Percentiles rank a stretch among this genome's conserved stretches.
phyloP scores from a whole-genome alignment of 2,113 vertebrate species.

The Trichomycterus rosablanca region DNA sequence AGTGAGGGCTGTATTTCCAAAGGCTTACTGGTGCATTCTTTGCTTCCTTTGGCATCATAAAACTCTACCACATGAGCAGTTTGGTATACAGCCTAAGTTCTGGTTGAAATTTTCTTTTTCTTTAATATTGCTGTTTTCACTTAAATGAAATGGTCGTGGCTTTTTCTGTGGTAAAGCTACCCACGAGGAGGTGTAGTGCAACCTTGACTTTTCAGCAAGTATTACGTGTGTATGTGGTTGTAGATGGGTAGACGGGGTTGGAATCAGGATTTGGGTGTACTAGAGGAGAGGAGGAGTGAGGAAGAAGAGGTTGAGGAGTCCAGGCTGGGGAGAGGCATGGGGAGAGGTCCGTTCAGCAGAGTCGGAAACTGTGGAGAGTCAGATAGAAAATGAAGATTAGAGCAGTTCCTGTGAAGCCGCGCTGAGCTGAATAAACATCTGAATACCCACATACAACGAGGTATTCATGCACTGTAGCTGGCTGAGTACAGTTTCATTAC shows the following conservation, averaged over 20 bases:
- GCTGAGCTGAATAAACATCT: too few species aligned
- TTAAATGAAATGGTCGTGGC: constrained; percentile 20
- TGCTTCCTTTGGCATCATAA: constrained; percentile 32
- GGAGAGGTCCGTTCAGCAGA: constrained; percentile 83
- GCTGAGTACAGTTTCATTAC: too few species aligned
- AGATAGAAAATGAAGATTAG: background rate
- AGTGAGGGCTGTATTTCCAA: constrained; percentile 17
- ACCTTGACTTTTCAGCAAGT: constrained; percentile 33
- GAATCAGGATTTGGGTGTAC: constrained; percentile 85
- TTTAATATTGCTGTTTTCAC: background rate
- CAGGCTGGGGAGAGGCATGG: constrained; percentile 76
- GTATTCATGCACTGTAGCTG: too few species aligned
- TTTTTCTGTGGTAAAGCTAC: constrained; percentile 7
- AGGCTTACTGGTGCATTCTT: constrained; percentile 32
- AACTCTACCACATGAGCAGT: constrained; percentile 16
- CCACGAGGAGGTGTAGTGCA: constrained; percentile 45
- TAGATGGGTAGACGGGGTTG: background rate
- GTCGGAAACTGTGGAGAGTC: constrained; percentile 79
- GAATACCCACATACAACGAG: too few species aligned
- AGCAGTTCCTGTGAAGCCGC: too few species aligned
- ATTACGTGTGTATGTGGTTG: constrained; percentile 7
- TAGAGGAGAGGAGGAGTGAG: constrained; percentile 79
- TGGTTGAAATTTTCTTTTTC: too few species aligned
- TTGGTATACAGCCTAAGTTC: constrained; percentile 30
- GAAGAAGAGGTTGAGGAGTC: constrained; percentile 70